Base-by-base conservation (phyloP, 2,797 vertebrate genomes). In the Myiotriccus ornatus region DNA sequence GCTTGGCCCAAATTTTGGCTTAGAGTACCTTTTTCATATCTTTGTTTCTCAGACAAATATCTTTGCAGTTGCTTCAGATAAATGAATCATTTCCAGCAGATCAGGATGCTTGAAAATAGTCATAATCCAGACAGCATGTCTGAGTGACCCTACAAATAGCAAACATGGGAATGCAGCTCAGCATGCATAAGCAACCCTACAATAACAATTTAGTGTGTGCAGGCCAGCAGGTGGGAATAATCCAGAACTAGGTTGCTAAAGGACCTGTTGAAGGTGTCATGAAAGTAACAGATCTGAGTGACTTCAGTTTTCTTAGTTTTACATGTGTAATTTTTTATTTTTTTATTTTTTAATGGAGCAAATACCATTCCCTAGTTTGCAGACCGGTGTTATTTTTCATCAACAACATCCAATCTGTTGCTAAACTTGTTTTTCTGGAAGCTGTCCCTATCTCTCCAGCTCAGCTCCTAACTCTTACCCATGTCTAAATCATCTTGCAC, bases 61-160 rank as follows among this genome's bases (percentile, higher is more conserved):
- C 83, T 91, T 89, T 80, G 80, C 88, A 93, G 56, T 93, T 96
- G 84, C 81, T 95, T 79, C 87, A 59, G 86, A 91, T 94, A 96
- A 96, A 95, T 83, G 70, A 95, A 88, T 93, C 81, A 89, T 95
- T 95, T 96, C 55, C 89, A 92, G 93, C 71, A 28, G 85, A 92
- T 91, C 74, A 93, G 93, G 62, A 89, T 96, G 74, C 87, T 93
- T 92, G 94, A 86, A 94, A 95, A 95, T 84, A 95, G 82, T 90
- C 74, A 75, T 93, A 93, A 96, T 95, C 94, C 80, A 97, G 94
- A 43, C 89, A 94, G 90, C 81, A 41, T 89, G 74, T 95, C 88
- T 79, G 94, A 93, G 93, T 76, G 93, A 96, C 94, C 95, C 95
- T 91, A 63, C 94, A 96, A 96, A 93, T 12, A 95, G 74, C 59